Evolutionary conservation across 2,113 vertebrate species (phyloP), one percentile per base, ranked within the genome.

Genomic region (Microcebus ravelobensis): DNA sequence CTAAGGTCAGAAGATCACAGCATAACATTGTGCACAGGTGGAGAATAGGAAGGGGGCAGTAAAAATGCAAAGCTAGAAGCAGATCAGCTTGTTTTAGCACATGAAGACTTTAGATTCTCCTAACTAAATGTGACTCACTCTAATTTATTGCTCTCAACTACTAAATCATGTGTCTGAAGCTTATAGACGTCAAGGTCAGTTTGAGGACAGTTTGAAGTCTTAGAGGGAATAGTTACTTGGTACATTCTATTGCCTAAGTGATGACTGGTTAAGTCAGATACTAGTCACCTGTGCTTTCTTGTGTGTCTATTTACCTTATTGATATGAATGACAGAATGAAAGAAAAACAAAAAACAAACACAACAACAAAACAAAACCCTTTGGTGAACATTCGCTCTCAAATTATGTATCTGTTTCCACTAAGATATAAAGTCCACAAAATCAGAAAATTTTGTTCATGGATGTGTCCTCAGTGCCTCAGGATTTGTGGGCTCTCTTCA

Each of bases 61-160:
- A 79, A 76, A 96, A 96, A 98, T 90, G 87, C 87, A 96, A 96
- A 96, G 36, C 88, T 52, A 86, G 85, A 87, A 79, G 82, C 71
- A 67, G 87, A 81, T 88, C 17, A 10, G 10, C 70, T 95, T 84
- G n/a, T 83, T 97, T 90, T 76, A 92, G 76, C 48, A 70, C 87
- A 90, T 80, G 25, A 73, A 20, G 63, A 65, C 81, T 83, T 73
- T 48, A 93, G 57, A 55, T 67, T 95, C 63, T 91, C 15, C 90
- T 92, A 94, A 73, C 34, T 90, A 70, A 95, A 94, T 77, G 73
- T 85, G 92, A 95, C 83, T 96, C 80, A 45, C 39, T 96, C 59
- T 90, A 82, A 97, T 97, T 94, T 96, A 74, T 93, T 97, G 42
- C 71, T 76, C 50, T 79, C 89, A 39, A 65, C 97, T 96, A 96